Base-by-base conservation (phyloP, 2,888 invertebrate genomes). In the Noctua janthina region DNA sequence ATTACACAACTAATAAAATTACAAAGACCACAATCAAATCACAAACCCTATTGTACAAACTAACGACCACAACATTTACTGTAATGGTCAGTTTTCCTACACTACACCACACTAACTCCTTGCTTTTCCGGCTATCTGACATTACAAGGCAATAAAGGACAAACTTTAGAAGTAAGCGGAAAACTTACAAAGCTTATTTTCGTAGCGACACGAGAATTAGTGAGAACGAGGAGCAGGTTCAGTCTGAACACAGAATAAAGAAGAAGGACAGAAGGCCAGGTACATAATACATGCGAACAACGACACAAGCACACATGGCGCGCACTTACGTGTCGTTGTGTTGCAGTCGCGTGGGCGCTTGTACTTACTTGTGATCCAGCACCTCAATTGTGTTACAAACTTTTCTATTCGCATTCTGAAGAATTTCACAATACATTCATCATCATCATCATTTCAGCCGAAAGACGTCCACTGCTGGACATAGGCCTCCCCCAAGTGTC, bases 61-160 rank as follows among this genome's bases (percentile, higher is more conserved):
- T 74, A 81, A 84, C 85, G 69, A 59, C 51, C 76, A 76, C 78
- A 87, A 91, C 84, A 88, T 90, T 90, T 73, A 86, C 78, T 62
- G 76, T 85, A 88, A 90, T 89, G 89, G 87, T 78, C 86, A 82
- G 87, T 90, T 89, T 90, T 84, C 85, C 83, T 85, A 84, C 83
- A 88, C 85, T 87, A 88, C 86, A 87, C 82, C 79, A 84, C 86
- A 87, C 88, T 90, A 91, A 91, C 90, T 88, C 85, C 86, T 88
- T 87, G 85, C 75, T 80, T 86, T 86, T 89, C 90, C 88, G 89
- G 85, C 91, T 91, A 92, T 92, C 89, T 91, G 80, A 90, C 92
- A 92, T 94, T 92, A 93, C 90, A 92, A 79, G 87, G 91, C 91
- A 91, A 94, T 95, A 95, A 95, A 93, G 85, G 89, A 85, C 82